A percentile compares a stretch with the other conserved stretches of the same genome.
phyloP scores from a whole-genome alignment of 2,113 vertebrate genomes.

The Eublepharis macularius region DNA sequence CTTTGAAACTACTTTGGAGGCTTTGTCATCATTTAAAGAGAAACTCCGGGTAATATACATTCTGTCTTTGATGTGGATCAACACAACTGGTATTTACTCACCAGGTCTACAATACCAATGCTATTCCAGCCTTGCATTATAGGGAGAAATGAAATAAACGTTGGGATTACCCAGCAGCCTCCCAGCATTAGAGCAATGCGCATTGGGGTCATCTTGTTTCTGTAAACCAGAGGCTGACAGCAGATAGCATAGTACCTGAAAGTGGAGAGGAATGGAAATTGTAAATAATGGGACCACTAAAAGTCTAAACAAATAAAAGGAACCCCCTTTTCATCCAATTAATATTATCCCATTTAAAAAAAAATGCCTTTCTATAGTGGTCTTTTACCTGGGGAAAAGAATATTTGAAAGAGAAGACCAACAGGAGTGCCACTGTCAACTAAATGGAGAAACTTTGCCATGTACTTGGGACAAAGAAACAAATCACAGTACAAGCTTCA shows the following conservation, averaged over 20 bases:
- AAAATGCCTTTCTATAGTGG: background rate
- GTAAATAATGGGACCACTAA: background rate
- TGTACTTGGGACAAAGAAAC: background rate
- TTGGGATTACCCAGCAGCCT: slow-evolving; percentile 96
- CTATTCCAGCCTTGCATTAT: slow-evolving; percentile 99
- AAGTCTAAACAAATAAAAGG: background rate
- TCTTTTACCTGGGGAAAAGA: background rate
- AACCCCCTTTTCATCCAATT: background rate
- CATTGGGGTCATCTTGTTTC: slow-evolving; percentile 96
- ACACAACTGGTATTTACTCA: slow-evolving; percentile 70
- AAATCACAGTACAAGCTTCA: background rate
- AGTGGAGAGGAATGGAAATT: slow-evolving; percentile 1
- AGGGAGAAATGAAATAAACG: slow-evolving; percentile 96
- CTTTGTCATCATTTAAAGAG: background rate
- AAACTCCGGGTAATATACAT: background rate
- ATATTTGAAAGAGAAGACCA: slow-evolving; percentile 9
- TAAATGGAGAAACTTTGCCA: background rate
- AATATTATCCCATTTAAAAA: background rate
- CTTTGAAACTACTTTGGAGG: background rate
- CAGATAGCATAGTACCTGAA: slow-evolving; percentile 97
- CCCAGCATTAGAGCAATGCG: slow-evolving; percentile 94
- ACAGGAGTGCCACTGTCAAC: background rate
- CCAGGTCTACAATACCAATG: slow-evolving; percentile 93
- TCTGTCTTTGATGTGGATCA: background rate
- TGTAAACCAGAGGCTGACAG: slow-evolving; percentile 97